These are phyloP conservation scores for Bombus waltoni DNA, from an alignment of 1,140 invertebrate genomes.

Conservation along the genomic window DNA sequence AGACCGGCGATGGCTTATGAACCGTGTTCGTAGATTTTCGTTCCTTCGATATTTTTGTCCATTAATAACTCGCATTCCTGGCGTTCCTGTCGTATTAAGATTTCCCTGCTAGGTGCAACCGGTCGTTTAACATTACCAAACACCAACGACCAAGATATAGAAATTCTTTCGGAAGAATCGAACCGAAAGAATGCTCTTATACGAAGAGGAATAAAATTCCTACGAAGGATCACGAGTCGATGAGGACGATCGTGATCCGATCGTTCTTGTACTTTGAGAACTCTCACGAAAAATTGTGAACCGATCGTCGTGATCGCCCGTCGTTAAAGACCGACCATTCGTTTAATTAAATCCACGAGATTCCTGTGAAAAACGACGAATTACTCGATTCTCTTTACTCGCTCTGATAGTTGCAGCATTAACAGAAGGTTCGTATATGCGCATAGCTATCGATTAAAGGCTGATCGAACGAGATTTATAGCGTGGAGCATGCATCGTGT, in stretches of 20 bases:
- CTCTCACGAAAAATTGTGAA: too few species aligned
- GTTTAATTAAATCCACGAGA: too few species aligned
- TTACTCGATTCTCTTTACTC: too few species aligned
- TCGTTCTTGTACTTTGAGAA: too few species aligned
- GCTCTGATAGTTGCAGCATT: too few species aligned
- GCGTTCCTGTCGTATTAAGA: background rate
- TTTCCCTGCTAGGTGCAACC: background rate
- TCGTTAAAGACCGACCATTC: too few species aligned
- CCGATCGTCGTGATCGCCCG: too few species aligned
- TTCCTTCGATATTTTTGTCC: background rate
- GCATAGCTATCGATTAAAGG: constrained; percentile 60
- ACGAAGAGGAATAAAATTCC: too few species aligned
- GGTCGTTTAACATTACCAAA: background rate
- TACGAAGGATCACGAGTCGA: too few species aligned
- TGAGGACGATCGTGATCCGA: too few species aligned
- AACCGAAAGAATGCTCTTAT: background rate
- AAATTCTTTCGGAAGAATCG: background rate
- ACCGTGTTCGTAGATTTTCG: background rate
- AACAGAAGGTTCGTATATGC: background rate
- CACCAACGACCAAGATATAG: background rate
- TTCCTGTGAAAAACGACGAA: background rate
- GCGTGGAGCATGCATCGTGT: constrained; percentile 44
- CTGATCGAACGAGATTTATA: constrained; percentile 59
- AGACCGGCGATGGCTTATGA: background rate
- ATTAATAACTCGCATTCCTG: background rate